Base-by-base conservation (phyloP, 1,140 invertebrate genomes). In the Calycopis cecrops region DNA sequence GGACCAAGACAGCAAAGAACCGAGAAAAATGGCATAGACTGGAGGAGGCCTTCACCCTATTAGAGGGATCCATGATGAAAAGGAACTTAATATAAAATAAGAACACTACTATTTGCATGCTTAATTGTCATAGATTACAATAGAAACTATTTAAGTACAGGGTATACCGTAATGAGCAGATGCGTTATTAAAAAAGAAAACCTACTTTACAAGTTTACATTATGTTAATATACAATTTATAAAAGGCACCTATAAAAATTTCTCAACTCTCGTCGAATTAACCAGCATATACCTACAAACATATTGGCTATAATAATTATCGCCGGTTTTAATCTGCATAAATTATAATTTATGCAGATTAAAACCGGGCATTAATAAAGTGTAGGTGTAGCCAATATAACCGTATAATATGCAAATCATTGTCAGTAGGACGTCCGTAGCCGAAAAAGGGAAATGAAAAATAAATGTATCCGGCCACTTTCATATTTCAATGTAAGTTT, bases 201-300 rank as follows among this genome's bases (percentile, higher is more conserved):
- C 38, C 38, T 40, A 40, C 38, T 3, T 40, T 40, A 35, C 34
- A 9, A n/a, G n/a, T n/a, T 35, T 14, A 40, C 16, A 40, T 40
- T 40, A 40, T 40, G 38, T 40, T 52, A 52, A 74, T 73, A 76
- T 79, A 74, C 71, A 68, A 66, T 74, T 79, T 77, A 78, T 76
- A 73, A 85, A 85, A 85, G 82, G 82, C 82, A 85, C 82, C 82
- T 85, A 85, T 83, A 83, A 74, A 83, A 74, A 73, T 74, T 82
- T 71, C 65, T 73, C 73, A 78, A 82, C 81, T 55, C 71, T 77
- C 79, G 71, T 75, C 59, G 71, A 79, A 78, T 72, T 54, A 60
- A 60, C 54, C 63, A 65, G 67, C 48, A n/a, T n/a, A n/a, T n/a
- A n/a, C n/a, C n/a, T n/a, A n/a, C n/a, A n/a, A n/a, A n/a, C n/a